Base-by-base conservation (phyloP, 2,113 vertebrate genomes). In the Stomatorhinus ivindoensis region DNA sequence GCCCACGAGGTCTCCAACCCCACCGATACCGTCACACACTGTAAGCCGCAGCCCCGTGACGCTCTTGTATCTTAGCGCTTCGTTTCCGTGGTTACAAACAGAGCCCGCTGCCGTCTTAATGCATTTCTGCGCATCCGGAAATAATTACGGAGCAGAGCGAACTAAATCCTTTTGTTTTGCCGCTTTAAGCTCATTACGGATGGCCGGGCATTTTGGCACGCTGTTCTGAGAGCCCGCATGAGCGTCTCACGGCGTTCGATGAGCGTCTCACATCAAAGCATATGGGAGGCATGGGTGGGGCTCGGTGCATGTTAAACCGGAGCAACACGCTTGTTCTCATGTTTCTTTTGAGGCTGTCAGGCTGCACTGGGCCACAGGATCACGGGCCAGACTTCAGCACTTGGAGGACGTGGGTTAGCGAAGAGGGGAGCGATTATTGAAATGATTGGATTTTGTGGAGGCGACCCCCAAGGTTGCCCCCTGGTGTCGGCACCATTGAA, bases 131-230 rank as follows among this genome's bases (percentile, higher is more conserved):
- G 50, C 89, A 50, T 61, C 91, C 89, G 48, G 88, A 92, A 89
- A 87, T 92, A 92, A 91, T 92, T 92, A 92, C 86, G 87, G 90
- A 27, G 21, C 84, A 82, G 65, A 6, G 21, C 80, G 88, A 87
- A 87, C 89, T 93, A 89, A 89, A 92, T 92, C 91, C 84, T 91
- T 87, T 92, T 93, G 93, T 94, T 93, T 69, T 90, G 92, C 91
- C 90, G 90, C 73, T 88, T 90, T 89, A 89, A 86, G 90, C 39
- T 89, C 87, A 90, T 90, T 89, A 90, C 87, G 88, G 89, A 87
- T 87, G 90, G n/a, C 2, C 58, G 58, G 88, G 89, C 73, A 85
- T 92, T 90, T 89, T 88, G 84, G 90, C 89, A 69, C 89, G 76
- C 92, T 91, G 93, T 93, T 90, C 93, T 51, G 88, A 27, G 92